Percentiles rank a stretch among this genome's conserved stretches.
Evolutionary conservation across 2,888 invertebrate species (phyloP).

Genomic region (Dione vanillae): DNA sequence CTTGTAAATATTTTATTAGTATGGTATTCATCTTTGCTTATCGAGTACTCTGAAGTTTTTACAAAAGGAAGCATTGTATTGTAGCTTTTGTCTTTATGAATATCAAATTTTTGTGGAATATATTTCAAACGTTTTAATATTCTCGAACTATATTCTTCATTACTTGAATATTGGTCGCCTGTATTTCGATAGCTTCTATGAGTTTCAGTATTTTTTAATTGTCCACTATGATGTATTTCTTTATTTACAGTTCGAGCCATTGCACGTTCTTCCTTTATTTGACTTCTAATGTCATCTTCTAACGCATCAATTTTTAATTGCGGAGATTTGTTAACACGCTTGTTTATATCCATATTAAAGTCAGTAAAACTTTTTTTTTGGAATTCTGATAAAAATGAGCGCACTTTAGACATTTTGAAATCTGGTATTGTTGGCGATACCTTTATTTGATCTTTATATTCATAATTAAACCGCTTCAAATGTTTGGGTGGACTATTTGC

Average conservation of each 20-base stretch:
- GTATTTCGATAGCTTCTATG: slow-evolving; percentile 61
- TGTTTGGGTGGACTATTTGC: slow-evolving; percentile 72
- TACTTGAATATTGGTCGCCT: slow-evolving; percentile 48
- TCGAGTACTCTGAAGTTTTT: slow-evolving; percentile 66
- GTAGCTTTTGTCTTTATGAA: slow-evolving; percentile 54
- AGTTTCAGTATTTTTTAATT: slow-evolving; percentile 50
- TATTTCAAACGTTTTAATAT: slow-evolving; percentile 48
- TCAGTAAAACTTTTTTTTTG: slow-evolving; percentile 60
- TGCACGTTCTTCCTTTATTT: slow-evolving; percentile 64
- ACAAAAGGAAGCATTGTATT: slow-evolving; percentile 66
- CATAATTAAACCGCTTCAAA: slow-evolving; percentile 66
- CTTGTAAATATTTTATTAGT: slow-evolving; percentile 60
- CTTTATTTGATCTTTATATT: slow-evolving; percentile 58
- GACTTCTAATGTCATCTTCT: slow-evolving; percentile 62
- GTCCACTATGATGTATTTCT: slow-evolving; percentile 65
- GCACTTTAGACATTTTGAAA: slow-evolving; percentile 61
- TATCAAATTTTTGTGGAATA: slow-evolving; percentile 48
- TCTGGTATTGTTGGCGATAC: slow-evolving; percentile 67
- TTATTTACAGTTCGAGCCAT: slow-evolving; percentile 60
- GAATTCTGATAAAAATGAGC: slow-evolving; percentile 57
- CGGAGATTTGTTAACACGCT: slow-evolving; percentile 54
- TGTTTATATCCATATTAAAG: slow-evolving; percentile 55
- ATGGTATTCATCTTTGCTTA: slow-evolving; percentile 51
- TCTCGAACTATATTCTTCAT: slow-evolving; percentile 49
- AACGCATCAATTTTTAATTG: slow-evolving; percentile 72